Evolutionary conservation across 1,140 invertebrate species (phyloP), one percentile per base, ranked within the genome.

Genomic region (Aphelenchoides besseyi): DNA sequence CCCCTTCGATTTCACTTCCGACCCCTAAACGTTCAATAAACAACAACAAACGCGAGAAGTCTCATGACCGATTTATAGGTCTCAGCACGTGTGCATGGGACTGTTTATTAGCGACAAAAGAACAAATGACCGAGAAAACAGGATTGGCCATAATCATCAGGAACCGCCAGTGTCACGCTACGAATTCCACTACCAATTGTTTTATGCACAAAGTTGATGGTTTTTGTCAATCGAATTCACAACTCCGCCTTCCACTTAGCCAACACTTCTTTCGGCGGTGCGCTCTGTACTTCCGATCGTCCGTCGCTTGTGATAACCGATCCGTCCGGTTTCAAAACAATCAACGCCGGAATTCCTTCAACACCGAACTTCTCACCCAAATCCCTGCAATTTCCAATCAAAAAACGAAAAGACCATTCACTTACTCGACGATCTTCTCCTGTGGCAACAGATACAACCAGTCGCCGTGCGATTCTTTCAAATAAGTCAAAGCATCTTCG

Each of bases 391-490:
- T n/a, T 30, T 33, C 69, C 67, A 33, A 64, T 64, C 16, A 77
- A 70, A 52, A 77, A 37, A n/a, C 26, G 63, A 29, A 35, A 37
- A 29, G 32, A 2, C n/a, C 5, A 70, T 1, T 18, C 18, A 79
- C 54, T 74, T 61, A 36, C 81, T 82, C 59, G 26, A 73, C 75
- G 18, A 79, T 30, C 2, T 61, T 48, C 23, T 72, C 72, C 12
- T 73, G 75, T 66, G 67, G 74, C 23, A 78, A 75, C 5, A 86
- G 23, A 32, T 82, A 86, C 3, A 82, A 64, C 85, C 85, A 86
- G 71, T 86, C 75, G 2, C 85, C 85, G 73, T 86, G 85, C 5
- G 79, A 70, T 73, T 86, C 86, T 28, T 75, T 70, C 76, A 86
- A 79, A 48, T 86, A 86, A 35, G 62, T 59, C 16, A 76, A 72